Evolutionary conservation across 1,140 invertebrate species (phyloP), one percentile per base, ranked within the genome.

Genomic region (Platorchestia sp.): DNA sequence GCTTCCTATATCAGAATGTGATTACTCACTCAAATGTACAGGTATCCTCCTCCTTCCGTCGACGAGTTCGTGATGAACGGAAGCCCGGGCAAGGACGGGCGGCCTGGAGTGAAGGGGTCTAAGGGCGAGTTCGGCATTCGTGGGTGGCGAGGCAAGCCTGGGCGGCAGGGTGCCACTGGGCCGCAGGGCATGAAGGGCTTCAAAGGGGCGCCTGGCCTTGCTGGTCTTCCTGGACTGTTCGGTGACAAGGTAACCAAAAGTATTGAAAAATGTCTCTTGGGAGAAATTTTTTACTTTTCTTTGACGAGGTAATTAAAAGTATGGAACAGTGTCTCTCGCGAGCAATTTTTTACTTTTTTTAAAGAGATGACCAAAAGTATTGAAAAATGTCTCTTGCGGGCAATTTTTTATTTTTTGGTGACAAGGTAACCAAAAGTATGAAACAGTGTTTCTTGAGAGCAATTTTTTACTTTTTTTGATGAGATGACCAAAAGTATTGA

Each of bases 141-240:
- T 14, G 95, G 95, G 0, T 59, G 89, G 44, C 19, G 95, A 42
- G 95, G 95, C 5, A 95, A 95, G n/a, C 42, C 45, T 41, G 95
- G 95, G 0, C 27, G 45, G 1, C 89, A 95, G 53, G 95, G 95
- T 19, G 42, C 43, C 41, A 47, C 53, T 10, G 95, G 95, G 10
- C 45, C 44, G 5, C 91, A 89, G 10, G 95, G 95, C 36, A 95
- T 95, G 91, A 95, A 95, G 47, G 95, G 95, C 44, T 95, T 95
- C 90, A 95, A 95, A 44, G 95, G 95, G 5, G 95, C 95, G 51
- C 86, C 87, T 0, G 90, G 95, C 47, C 95, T 95, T 41, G 95
- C 41, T 42, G 95, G 95, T 36, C 47, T 95, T 41, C 90, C 95
- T 43, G 95, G 95, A 45, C 86, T 45, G 6, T 86, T 47, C 41